Evolutionary conservation across 2,113 vertebrate species (phyloP), one percentile per base, ranked within the genome.

Genomic region (Bathybates hornii): DNA sequence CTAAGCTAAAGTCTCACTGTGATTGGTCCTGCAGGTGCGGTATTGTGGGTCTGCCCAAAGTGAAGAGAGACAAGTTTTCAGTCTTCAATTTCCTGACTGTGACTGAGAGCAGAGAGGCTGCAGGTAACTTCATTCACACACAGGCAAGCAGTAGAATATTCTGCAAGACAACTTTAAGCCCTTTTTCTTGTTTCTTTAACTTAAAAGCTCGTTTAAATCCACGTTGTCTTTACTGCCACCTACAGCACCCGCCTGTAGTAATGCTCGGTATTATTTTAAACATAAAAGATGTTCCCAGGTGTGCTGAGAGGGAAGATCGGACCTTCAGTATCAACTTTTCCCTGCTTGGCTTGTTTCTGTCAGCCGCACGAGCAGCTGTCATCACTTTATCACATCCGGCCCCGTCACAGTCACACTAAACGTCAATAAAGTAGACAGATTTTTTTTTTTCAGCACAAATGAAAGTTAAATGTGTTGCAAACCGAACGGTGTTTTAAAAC

Each of bases 1-100:
- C 34, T n/a, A 0, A 19, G 8, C 29, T 71, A 14, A 73, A 34
- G 19, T 57, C 61, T 87, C 27, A 5, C n/a, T 79, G 2, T 81
- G 94, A 79, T 95, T 84, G 14, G 11, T 80, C 7, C 52, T 79
- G 1, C 95, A 99, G 99, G 82, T 98, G 97, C 3, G 94, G 96
- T 7, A 3, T 97, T 43, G 96, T 97, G 56, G 99, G 99, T 13
- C 91, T 99, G 79, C 98, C 97, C 5, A 98, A 97, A 95, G 97
- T 99, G 86, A 99, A 98, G 96, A 97, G 98, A 66, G 98, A 99
- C 91, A 99, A 98, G 87, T 99, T 97, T 85, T 99, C 99, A 0
- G 97, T 99, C 52, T 99, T 99, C 89, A 99, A 99, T 96, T 99
- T 99, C 93, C 94, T 99, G 93, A 97, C 96, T 1, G 12, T 98